Conservation (phyloP, 2,888 invertebrate species). For the Dasypolia templi region DNA sequence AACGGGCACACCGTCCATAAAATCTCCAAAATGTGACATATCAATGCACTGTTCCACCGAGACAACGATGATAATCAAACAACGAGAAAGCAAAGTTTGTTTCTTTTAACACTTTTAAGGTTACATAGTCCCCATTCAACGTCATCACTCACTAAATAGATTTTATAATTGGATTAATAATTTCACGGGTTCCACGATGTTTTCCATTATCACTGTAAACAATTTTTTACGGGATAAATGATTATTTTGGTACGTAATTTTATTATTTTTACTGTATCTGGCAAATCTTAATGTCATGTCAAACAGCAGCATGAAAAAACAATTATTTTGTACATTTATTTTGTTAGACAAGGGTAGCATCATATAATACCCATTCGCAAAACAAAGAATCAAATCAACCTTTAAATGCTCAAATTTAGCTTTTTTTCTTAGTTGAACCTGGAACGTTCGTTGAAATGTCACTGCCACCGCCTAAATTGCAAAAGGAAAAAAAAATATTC, state of each 20-base stretch:
- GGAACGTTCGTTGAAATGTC: conserved; percentile 48
- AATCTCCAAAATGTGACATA: conserved; percentile 90
- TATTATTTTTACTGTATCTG: conserved; percentile 65
- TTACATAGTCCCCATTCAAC: conserved; percentile 86
- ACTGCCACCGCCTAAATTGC: conserved; percentile 57
- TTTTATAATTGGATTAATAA: conserved; percentile 63
- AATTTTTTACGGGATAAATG: conserved; percentile 64
- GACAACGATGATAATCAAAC: conserved; percentile 79
- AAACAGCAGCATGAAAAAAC: background rate
- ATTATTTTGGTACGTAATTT: conserved; percentile 66
- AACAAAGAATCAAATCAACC: conserved; percentile 40
- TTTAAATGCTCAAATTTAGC: conserved; percentile 4
- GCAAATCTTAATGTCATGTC: conserved; percentile 56
- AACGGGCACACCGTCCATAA: conserved; percentile 96
- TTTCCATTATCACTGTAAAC: conserved; percentile 71
- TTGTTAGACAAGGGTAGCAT: conserved; percentile 18
- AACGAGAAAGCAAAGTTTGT: conserved; percentile 87
- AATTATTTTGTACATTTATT: conserved; percentile 23
- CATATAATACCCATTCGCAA: background rate
- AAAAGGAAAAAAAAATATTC: conserved; percentile 35
- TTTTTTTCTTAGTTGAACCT: background rate
- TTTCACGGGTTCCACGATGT: conserved; percentile 53
- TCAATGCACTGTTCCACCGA: conserved; percentile 75
- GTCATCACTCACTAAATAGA: conserved; percentile 82
- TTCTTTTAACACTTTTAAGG: conserved; percentile 87